A percentile compares a stretch with the other conserved stretches of the same genome.
These are phyloP conservation scores for Drosophila lowei DNA, from an alignment of 1,140 invertebrate genomes.

Conservation along the genomic window DNA sequence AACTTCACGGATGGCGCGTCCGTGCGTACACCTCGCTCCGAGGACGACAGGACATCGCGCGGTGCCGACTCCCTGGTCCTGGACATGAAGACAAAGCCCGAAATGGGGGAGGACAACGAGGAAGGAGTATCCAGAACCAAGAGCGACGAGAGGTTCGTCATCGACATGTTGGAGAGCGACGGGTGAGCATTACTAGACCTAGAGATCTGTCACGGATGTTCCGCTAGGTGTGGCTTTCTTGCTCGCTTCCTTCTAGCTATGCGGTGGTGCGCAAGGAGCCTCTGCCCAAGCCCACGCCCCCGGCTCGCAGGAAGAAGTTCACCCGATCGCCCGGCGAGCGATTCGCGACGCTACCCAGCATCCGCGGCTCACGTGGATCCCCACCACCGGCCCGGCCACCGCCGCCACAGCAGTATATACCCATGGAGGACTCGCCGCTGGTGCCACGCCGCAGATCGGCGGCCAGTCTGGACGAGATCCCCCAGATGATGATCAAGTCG, in stretches of 20 bases:
- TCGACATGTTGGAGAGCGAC: constrained; percentile 84
- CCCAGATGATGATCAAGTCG: constrained; percentile 62
- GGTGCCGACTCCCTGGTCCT: constrained; percentile 87
- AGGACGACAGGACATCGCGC: constrained; percentile 88
- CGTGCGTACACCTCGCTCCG: constrained; percentile 83
- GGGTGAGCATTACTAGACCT: constrained; percentile 70
- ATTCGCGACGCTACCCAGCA: constrained; percentile 84
- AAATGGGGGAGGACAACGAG: constrained; percentile 19
- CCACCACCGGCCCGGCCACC: constrained; percentile 74
- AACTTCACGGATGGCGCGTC: constrained; percentile 83
- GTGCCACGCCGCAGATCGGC: constrained; percentile 57
- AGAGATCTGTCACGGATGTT: constrained; percentile 5
- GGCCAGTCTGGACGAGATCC: constrained; percentile 65
- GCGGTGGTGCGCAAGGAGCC: constrained; percentile 84
- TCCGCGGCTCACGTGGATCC: constrained; percentile 83
- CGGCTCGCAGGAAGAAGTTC: constrained; percentile 84
- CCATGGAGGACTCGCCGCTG: constrained; percentile 70
- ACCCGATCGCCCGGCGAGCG: constrained; percentile 83
- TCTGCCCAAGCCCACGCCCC: constrained; percentile 85
- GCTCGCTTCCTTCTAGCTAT: constrained; percentile 60
- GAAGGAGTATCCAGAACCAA: constrained; percentile 57
- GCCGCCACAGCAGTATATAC: constrained; percentile 68
- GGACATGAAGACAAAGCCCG: constrained; percentile 60
- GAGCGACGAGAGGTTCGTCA: constrained; percentile 81
- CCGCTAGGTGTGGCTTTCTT: constrained; percentile 63